Evolutionary conservation across 2,888 invertebrate species (phyloP), one percentile per base, ranked within the genome.

Genomic region (Callyntrura sp.): DNA sequence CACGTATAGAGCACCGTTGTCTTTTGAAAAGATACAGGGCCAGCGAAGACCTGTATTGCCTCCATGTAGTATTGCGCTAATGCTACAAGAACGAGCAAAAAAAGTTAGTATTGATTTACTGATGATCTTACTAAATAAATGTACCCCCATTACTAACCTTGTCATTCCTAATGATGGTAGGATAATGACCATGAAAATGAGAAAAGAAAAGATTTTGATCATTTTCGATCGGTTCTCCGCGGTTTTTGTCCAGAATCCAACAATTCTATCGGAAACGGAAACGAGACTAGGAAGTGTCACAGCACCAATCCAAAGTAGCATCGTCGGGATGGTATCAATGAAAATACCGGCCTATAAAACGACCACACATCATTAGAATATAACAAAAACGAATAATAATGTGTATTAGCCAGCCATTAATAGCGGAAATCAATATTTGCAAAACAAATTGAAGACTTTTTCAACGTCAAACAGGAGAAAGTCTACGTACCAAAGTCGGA

Each of bases 1-100:
- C 28, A 99, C 98, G 95, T 99, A 99, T 94, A 99, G 97, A 5
- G 99, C 98, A 93, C 98, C 99, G 95, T 98, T 98, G 95, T 98
- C 98, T 0, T 98, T 97, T 91, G 98, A 95, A 94, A 99, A 99
- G 83, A 99, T 97, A 94, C 99, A 99, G 94, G 98, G 97, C 97
- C 98, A 98, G 57, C 85, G 76, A 1, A 91, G 55, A 20, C 6
- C 65, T 43, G n/a, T n/a, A n/a, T 25, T 57, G 25, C 28, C 55
- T 17, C 70, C 65, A 55, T 86, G 43, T 8, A 91, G 28, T 14
- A 91, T 81, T 45, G 28, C 81, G n/a, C 83, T 87, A 48, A 91
- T 57, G 28, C 90, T 90, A 51, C 0, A 68, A 68, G 9, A n/a
- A n/a, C n/a, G n/a, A n/a, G n/a, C n/a, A n/a, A n/a, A n/a, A n/a